Conservation (phyloP, 2,797 vertebrate species). For the Stomatorhinus walkeri region DNA sequence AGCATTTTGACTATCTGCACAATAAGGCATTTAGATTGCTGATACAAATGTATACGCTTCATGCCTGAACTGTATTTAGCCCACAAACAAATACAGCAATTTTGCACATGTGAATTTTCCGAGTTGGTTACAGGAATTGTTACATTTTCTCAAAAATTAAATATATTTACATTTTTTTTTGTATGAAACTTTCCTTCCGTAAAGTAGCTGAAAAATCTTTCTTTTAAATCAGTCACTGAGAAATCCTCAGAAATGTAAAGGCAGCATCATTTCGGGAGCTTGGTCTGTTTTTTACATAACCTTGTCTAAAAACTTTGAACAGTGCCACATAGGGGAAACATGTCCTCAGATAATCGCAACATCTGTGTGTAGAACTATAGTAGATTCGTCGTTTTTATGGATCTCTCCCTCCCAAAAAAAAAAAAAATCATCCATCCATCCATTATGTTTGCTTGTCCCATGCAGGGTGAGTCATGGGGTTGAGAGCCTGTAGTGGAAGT, state of each 20-base stretch:
- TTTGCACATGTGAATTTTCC: neutral
- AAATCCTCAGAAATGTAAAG: conserved; percentile 63
- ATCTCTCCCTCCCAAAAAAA: conserved; percentile 45
- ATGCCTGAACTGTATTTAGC: neutral
- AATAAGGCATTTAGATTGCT: neutral
- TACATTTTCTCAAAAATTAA: neutral
- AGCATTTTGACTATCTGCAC: neutral
- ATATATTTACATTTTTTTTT: neutral
- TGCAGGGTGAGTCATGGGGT: neutral
- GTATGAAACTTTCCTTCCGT: neutral
- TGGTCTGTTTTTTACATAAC: conserved; percentile 61
- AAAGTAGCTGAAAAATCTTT: neutral
- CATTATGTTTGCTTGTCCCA: neutral
- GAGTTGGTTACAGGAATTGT: neutral
- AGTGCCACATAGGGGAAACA: conserved; percentile 29
- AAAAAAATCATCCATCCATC: neutral
- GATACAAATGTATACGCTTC: neutral
- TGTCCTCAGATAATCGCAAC: conserved; percentile 40
- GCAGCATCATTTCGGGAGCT: conserved; percentile 60
- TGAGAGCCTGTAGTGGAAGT: neutral
- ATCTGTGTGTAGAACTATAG: conserved; percentile 28
- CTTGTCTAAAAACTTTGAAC: conserved; percentile 45
- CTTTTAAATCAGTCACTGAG: conserved; percentile 11
- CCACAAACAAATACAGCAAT: neutral
- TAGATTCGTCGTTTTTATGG: conserved; percentile 30